A percentile compares a stretch with the other conserved stretches of the same genome.
Evolutionary conservation across 2,888 invertebrate genomes (phyloP).

Genomic region (Drosophila flavopinicola): DNA sequence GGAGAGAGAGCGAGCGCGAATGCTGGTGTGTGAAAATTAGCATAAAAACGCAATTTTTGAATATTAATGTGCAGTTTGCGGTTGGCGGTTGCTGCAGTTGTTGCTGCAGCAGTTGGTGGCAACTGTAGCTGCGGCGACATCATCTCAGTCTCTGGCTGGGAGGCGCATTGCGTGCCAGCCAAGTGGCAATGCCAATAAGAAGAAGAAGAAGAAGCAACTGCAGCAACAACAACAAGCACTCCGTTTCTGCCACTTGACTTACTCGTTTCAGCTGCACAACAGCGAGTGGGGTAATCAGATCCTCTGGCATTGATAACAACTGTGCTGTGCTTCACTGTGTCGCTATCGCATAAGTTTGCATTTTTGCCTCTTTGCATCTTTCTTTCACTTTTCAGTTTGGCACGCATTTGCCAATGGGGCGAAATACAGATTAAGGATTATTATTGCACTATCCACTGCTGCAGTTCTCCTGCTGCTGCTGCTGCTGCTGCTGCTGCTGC

Average conservation of each 20-base stretch:
- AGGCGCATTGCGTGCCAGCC: constrained; percentile 66
- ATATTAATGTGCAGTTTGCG: constrained; percentile 80
- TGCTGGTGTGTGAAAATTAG: constrained; percentile 79
- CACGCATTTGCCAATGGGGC: constrained; percentile 52
- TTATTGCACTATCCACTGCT: constrained; percentile 29
- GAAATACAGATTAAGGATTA: constrained; percentile 45
- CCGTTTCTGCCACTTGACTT: constrained; percentile 67
- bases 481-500: constrained; percentile 23
- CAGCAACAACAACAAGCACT: constrained; percentile 28
- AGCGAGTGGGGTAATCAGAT: constrained; percentile 75
- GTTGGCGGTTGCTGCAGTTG: constrained; percentile 24
- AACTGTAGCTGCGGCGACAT: constrained; percentile 59
- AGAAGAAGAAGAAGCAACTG: constrained; percentile 7
- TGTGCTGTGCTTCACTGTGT: constrained; percentile 22
- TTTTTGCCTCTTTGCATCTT: constrained; percentile 37
- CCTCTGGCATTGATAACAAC: constrained; percentile 76
- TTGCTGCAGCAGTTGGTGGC: constrained; percentile 10
- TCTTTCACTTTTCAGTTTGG: constrained; percentile 43
- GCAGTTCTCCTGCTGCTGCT: constrained; percentile 9
- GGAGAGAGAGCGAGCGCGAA: not conserved
- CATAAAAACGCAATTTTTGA: constrained; percentile 84
- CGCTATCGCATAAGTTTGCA: constrained; percentile 57
- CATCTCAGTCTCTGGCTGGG: constrained; percentile 58
- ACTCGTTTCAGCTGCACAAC: constrained; percentile 47
- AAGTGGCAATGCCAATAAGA: constrained; percentile 26